Base-by-base conservation (phyloP, 2,113 vertebrate genomes). In the Ophiodon elongatus region DNA sequence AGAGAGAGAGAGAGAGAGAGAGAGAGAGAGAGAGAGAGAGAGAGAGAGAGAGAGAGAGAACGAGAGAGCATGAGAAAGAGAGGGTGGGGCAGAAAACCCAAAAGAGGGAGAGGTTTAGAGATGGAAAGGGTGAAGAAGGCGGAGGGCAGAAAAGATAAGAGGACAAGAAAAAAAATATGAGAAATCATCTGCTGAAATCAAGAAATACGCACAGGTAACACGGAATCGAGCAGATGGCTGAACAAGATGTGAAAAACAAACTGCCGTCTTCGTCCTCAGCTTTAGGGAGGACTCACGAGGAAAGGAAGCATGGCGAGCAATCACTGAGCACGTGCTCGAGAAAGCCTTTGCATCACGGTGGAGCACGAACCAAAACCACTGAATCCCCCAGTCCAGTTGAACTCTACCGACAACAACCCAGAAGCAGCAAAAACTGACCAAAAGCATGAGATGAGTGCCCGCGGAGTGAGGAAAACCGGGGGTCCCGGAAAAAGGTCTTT, bases 21-120 rank as follows among this genome's bases (percentile, higher is more conserved):
- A 82, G 79, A 80, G 85, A 76, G 80, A 83, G 76, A 81, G 88
- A 84, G 84, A 86, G 67, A 73, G 77, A 71, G 69, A 29, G 73
- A 74, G 80, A 78, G 66, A 17, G 73, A 80, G 71, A 76, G 79
- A 41, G 33, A 1, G 39, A 35, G 62, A 23, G 75, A 27, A 68
- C 3, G 35, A 52, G 80, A 85, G 71, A 85, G 57, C n/a, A n/a
- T n/a, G n/a, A n/a, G n/a, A n/a, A n/a, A 82, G 87, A 85, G 91
- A 92, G 92, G 91, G 92, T 90, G 91, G 89, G 85, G 91, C 91
- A 90, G 77, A 87, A 82, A 80, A 88, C 68, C 72, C 84, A 80
- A 84, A 89, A 85, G 86, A 88, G 68, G 80, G 90, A 91, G 90
- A 91, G 90, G 84, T 88, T 82, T 70, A 70, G 79, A 81, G 81